Percentiles rank a stretch among this genome's conserved stretches.
These are phyloP conservation scores for Nothoprocta perdicaria DNA, from an alignment of 2,113 vertebrate species.

Conservation along the genomic window DNA sequence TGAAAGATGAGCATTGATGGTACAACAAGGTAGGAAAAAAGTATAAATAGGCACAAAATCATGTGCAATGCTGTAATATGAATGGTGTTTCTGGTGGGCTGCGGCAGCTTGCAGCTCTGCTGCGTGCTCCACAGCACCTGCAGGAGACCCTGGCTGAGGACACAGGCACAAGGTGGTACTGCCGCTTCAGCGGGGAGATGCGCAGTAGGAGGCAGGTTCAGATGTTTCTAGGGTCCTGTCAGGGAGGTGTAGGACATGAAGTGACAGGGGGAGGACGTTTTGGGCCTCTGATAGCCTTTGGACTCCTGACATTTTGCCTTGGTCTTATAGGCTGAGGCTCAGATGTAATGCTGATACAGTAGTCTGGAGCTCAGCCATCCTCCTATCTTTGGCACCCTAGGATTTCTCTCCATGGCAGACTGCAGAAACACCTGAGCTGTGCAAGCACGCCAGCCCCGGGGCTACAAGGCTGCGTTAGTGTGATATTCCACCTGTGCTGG, in stretches of 20 bases:
- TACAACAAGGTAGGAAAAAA: background rate
- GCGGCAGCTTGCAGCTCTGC: background rate
- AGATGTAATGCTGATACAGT: background rate
- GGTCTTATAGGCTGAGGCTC: background rate
- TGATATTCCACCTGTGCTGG: constrained; percentile 11
- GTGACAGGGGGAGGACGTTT: background rate
- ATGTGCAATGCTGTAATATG: background rate
- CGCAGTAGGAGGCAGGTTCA: background rate
- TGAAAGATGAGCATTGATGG: background rate
- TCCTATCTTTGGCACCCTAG: background rate
- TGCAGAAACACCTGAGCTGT: constrained; percentile 22
- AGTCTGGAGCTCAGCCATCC: background rate
- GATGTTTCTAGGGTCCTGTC: background rate
- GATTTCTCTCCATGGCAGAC: background rate
- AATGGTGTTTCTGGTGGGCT: background rate
- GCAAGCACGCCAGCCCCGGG: rapidly evolving
- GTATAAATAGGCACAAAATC: background rate
- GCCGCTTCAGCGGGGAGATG: background rate
- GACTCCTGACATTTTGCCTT: background rate
- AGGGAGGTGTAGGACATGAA: background rate
- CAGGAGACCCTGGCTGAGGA: background rate
- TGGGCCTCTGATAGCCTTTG: background rate
- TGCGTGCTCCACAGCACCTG: background rate
- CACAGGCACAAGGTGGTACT: background rate
- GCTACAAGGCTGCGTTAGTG: rapidly evolving